These are phyloP conservation scores for Dicentrarchus labrax DNA, from an alignment of 2,113 vertebrate species.

Conservation along the genomic window DNA sequence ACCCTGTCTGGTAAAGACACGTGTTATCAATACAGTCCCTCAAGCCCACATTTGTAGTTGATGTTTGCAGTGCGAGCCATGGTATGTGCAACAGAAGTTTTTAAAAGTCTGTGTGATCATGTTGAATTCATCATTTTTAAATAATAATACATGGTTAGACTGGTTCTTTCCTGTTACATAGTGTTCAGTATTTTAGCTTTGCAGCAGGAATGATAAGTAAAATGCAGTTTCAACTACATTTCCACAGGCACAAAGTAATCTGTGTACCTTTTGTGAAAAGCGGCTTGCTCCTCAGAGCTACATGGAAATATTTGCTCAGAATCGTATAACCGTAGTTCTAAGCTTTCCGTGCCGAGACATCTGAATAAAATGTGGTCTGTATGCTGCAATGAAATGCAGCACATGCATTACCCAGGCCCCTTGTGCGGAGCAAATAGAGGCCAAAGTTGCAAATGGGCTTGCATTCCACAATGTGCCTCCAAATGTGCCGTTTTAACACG, in stretches of 20 bases:
- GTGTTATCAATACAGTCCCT: slow-evolving; percentile 53
- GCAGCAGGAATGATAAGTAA: slow-evolving; percentile 10
- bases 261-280: slow-evolving; percentile 36
- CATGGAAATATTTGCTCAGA: slow-evolving; percentile 54
- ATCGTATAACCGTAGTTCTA: slow-evolving; percentile 29
- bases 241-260: slow-evolving; percentile 9
- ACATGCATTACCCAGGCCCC: slow-evolving; percentile 49
- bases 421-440: slow-evolving; percentile 67
- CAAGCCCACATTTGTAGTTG: slow-evolving; percentile 4
- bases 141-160: background rate
- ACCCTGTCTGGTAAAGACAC: slow-evolving; percentile 37
- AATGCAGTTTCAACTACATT: slow-evolving; percentile 33
- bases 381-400: slow-evolving; percentile 45
- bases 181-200: slow-evolving; percentile 11
- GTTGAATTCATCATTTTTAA: slow-evolving; percentile 31
- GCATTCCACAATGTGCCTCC: slow-evolving; percentile 45
- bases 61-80: background rate
- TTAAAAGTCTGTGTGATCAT: slow-evolving; percentile 25
- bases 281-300: slow-evolving; percentile 8
- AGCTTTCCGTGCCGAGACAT: slow-evolving; percentile 36
- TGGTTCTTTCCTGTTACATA: background rate
- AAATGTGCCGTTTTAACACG: slow-evolving; percentile 35
- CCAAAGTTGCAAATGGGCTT: slow-evolving; percentile 65
- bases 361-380: slow-evolving; percentile 53
- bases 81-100: background rate